Evolutionary conservation across 2,797 vertebrate genomes (phyloP).

Genomic region (Thunnus albacares): DNA sequence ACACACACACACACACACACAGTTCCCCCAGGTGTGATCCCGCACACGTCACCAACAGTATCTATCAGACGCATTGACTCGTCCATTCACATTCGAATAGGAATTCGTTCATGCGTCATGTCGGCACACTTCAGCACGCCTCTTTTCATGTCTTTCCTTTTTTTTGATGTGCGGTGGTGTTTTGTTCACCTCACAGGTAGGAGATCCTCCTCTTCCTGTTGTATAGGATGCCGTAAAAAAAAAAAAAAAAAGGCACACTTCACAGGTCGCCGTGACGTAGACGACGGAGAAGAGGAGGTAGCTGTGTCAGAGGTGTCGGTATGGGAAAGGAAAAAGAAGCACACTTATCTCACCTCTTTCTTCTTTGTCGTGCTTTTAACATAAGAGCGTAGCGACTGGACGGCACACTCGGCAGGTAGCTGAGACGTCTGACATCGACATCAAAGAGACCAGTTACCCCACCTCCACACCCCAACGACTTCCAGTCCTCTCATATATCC

Average conservation of each 20-base stretch:
- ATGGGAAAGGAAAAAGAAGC: constrained; percentile 51
- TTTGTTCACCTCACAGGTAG: neutral
- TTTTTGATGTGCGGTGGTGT: constrained; percentile 6
- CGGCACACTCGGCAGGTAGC: constrained; percentile 45
- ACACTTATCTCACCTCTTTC: constrained; percentile 60
- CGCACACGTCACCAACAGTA: no score
- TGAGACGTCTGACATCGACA: constrained; percentile 12
- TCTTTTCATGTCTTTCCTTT: neutral
- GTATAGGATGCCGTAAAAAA: neutral
- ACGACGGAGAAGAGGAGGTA: no score
- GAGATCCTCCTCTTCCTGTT: constrained; percentile 36
- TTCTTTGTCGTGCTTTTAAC: accelerated
- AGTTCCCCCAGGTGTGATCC: neutral
- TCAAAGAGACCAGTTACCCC: constrained; percentile 42
- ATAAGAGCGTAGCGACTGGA: accelerated
- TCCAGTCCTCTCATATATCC: neutral
- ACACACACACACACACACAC: constrained; percentile 10
- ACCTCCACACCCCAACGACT: neutral
- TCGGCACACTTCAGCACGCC: constrained; percentile 33
- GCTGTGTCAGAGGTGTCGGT: neutral
- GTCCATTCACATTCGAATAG: neutral
- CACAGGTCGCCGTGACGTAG: constrained; percentile 1
- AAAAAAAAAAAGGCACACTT: constrained; percentile 36
- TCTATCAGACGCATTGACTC: neutral
- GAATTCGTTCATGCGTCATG: neutral